Evolutionary conservation across 2,113 vertebrate genomes (phyloP), one percentile per base, ranked within the genome.

Genomic region (Erinaceus europaeus): DNA sequence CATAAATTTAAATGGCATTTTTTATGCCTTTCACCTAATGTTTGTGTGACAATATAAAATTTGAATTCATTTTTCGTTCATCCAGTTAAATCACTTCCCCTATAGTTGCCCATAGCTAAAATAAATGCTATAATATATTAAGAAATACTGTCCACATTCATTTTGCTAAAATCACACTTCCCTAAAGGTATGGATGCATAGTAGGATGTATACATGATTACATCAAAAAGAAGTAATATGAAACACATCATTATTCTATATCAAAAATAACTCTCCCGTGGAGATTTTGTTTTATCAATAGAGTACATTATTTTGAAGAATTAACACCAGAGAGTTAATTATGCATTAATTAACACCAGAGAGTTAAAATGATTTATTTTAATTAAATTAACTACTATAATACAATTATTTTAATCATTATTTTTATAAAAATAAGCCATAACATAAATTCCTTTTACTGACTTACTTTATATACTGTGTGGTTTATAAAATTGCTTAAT

Each of bases 111-210:
- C 27, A 76, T 57, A 87, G 80, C 77, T 84, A 89, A 32, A 77
- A 81, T 86, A 91, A 88, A 82, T 76, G 32, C 27, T 76, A 32
- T 42, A 53, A 4, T 13, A 81, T 79, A 71, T 55, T 89, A 57
- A 32, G 40, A 75, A 92, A 17, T 57, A 88, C 75, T 75, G 78
- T 86, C 65, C 84, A 84, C 61, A 68, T 81, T 72, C 75, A 48
- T 89, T 91, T 93, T 78, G 15, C 40, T 87, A 74, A 91, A 93
- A 90, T 75, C 90, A 80, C 79, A 62, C 23, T 68, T 87, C 65
- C 34, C 69, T 57, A n/a, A 84, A 91, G 44, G 36, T 81, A 21
- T 34, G 40, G 38, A 36, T 67, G 10, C 23, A 21, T 13, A 74
- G 36, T 23, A 83, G n/a, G 34, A 67, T 76, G 21, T 59, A 62